Evolutionary conservation across 2,797 vertebrate species (phyloP).

Genomic region (Simalia tracyae): DNA sequence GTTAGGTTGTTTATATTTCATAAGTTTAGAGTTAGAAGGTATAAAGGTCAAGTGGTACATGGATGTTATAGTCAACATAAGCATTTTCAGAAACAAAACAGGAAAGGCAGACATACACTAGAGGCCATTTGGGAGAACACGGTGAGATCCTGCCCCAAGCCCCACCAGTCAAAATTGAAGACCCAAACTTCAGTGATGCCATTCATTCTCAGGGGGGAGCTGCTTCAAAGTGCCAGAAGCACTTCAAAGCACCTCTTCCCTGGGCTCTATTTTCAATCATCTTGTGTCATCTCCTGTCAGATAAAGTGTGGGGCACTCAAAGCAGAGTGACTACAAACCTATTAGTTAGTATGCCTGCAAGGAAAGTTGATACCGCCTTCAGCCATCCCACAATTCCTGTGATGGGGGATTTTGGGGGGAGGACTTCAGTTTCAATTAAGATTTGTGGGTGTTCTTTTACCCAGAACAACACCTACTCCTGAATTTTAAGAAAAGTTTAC

Average conservation of each 20-base stretch:
- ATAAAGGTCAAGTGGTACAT: constrained; percentile 2
- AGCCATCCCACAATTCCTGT: not conserved
- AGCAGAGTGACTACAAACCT: too few relatives aligned
- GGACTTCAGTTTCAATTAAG: not conserved
- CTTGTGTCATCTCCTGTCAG: not conserved
- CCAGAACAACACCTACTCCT: not conserved
- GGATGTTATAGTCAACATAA: not conserved
- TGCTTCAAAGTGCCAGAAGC: not conserved
- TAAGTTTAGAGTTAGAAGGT: constrained; percentile 26
- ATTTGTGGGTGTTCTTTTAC: not conserved
- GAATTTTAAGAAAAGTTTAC: not conserved
- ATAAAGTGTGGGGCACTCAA: too few relatives aligned
- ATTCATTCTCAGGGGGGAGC: not conserved
- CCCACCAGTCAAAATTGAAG: not conserved
- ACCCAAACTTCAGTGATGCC: not conserved
- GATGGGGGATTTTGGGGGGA: not conserved
- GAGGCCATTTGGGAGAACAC: not conserved
- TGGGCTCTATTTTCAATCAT: not conserved
- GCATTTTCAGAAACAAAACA: not conserved
- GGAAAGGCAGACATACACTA: not conserved
- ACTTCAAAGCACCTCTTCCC: not conserved
- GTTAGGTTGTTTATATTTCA: constrained; percentile 30
- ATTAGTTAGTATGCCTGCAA: not conserved
- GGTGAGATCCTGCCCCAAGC: not conserved
- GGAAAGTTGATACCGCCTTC: not conserved